These are phyloP conservation scores for Micropoecilia bifurca DNA, from an alignment of 2,797 vertebrate genomes.

Conservation along the genomic window DNA sequence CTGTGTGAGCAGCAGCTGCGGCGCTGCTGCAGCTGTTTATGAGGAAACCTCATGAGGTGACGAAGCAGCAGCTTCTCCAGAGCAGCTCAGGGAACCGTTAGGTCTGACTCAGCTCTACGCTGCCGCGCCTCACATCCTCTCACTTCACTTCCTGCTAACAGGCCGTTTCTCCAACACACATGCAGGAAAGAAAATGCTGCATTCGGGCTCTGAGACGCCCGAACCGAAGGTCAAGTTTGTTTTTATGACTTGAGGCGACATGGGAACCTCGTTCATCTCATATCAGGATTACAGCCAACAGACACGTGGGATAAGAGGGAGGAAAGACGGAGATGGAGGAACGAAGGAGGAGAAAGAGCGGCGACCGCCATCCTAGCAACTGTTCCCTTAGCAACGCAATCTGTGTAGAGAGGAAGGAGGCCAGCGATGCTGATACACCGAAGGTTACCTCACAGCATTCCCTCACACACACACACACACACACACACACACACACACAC, in stretches of 20 bases:
- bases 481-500: constrained; percentile 24
- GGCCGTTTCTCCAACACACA: background rate
- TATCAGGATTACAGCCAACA: constrained; percentile 44
- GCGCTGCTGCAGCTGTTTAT: background rate
- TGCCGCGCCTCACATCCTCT: constrained; percentile 30
- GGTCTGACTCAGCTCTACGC: constrained; percentile 43
- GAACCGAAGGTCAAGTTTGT: constrained; percentile 31
- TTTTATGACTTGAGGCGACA: constrained; percentile 25
- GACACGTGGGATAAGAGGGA: constrained; percentile 53
- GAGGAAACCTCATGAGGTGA: constrained; percentile 36
- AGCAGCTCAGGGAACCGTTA: constrained; percentile 3
- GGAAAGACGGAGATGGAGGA: constrained; percentile 21
- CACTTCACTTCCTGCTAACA: background rate
- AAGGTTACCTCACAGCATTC: constrained; percentile 71
- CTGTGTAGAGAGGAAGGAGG: constrained; percentile 73
- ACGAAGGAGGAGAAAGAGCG: constrained; percentile 54
- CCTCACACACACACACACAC: constrained; percentile 27
- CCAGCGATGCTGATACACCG: constrained; percentile 64
- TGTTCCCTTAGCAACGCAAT: constrained; percentile 81
- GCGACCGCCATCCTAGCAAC: constrained; percentile 78
- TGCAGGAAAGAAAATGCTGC: constrained; percentile 6
- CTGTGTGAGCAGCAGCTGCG: background rate
- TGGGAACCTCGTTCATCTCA: constrained; percentile 29
- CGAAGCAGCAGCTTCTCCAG: constrained; percentile 23
- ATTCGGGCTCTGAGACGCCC: constrained; percentile 11